These are phyloP conservation scores for Oncorhynchus nerka DNA, from an alignment of 2,113 vertebrate genomes.

Conservation along the genomic window DNA sequence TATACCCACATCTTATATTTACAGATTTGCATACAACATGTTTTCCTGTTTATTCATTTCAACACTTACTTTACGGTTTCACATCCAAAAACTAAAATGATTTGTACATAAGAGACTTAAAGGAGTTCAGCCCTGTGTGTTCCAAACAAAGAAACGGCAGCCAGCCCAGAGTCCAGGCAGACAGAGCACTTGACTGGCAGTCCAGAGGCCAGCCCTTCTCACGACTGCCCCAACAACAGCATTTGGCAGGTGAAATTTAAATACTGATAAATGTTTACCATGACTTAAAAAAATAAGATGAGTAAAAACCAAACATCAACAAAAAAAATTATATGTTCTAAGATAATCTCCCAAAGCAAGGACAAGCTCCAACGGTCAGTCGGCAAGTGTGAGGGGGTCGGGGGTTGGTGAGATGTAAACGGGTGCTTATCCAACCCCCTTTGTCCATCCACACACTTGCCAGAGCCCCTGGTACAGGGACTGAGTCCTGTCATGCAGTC, in stretches of 20 bases:
- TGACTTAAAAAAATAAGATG: slow-evolving; percentile 38
- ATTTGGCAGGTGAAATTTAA: slow-evolving; percentile 74
- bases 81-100: slow-evolving; percentile 63
- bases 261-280: slow-evolving; percentile 75
- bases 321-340: slow-evolving; percentile 49
- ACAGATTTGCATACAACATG: slow-evolving; percentile 75
- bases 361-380: slow-evolving; percentile 42
- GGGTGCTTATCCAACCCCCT: slow-evolving; percentile 21
- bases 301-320: slow-evolving; percentile 29
- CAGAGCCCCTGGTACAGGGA: slow-evolving; percentile 37
- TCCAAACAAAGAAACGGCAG: slow-evolving; percentile 51
- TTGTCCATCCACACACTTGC: slow-evolving; percentile 50
- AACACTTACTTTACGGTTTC: slow-evolving; percentile 25
- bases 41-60: slow-evolving; percentile 64
- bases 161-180: slow-evolving; percentile 48
- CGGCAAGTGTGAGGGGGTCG: background rate
- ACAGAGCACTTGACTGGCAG: slow-evolving; percentile 59
- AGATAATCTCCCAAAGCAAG: slow-evolving; percentile 49
- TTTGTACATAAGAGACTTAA: slow-evolving; percentile 62
- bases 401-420: background rate
- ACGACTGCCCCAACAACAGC: slow-evolving; percentile 62
- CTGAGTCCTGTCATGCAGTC: slow-evolving; percentile 62
- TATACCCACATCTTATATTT: slow-evolving; percentile 73
- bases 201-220: slow-evolving; percentile 87
- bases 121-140: slow-evolving; percentile 45